These are phyloP conservation scores for Sterna hirundo DNA, from an alignment of 2,113 vertebrate genomes.

Conservation along the genomic window DNA sequence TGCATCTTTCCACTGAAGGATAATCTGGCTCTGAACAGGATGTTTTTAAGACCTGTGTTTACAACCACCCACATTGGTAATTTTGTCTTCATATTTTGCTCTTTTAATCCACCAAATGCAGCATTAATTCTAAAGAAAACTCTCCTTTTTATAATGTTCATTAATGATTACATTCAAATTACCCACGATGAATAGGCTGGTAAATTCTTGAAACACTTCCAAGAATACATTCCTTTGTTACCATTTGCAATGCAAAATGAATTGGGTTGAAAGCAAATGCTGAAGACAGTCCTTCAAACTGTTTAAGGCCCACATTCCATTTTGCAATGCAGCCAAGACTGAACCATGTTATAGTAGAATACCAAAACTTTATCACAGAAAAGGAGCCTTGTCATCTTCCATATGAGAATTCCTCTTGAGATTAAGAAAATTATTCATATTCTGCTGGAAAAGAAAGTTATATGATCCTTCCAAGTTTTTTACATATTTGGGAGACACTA, in stretches of 20 bases:
- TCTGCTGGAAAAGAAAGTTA: neutral
- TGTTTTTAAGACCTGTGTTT: slow-evolving; percentile 53
- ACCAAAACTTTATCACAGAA: neutral
- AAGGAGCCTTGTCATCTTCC: neutral
- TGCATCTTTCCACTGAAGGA: neutral
- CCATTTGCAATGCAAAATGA: neutral
- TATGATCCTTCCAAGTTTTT: neutral
- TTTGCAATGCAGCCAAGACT: neutral
- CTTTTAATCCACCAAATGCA: neutral
- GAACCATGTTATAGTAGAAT: neutral
- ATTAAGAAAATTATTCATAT: neutral
- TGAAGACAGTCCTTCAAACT: neutral
- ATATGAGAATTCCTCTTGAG: neutral
- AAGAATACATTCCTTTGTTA: neutral
- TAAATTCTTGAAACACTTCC: neutral
- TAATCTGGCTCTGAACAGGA: neutral
- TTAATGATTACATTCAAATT: neutral
- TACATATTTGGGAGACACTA: neutral
- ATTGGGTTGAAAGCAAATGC: neutral
- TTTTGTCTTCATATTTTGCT: neutral
- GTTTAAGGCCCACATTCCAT: neutral
- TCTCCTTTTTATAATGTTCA: neutral
- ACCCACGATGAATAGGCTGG: neutral
- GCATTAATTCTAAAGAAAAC: neutral
- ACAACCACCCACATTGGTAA: neutral